Evolutionary conservation across 2,888 invertebrate species (phyloP), one percentile per base, ranked within the genome.

Genomic region (Noctua janthe): DNA sequence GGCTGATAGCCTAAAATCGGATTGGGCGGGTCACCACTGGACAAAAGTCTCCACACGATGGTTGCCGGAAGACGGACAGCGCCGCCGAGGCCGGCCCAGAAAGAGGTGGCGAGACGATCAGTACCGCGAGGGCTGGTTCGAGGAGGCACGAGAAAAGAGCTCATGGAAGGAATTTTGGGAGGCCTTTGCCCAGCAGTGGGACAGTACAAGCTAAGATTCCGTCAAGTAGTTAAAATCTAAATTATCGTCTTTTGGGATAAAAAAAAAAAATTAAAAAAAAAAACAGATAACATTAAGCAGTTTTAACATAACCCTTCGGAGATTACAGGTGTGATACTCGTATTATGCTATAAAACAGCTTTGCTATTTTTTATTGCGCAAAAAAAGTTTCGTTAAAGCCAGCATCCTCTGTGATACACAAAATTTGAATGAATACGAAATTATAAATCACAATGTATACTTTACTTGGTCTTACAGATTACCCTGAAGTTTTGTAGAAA

Each of bases 231-330:
- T 29, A 29, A n/a, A 59, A 59, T 29, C n/a, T n/a, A 13, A 29
- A 29, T n/a, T 5, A n/a, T 13, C n/a, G n/a, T 59, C 5, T 1
- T 13, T n/a, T 59, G 6, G 13, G n/a, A n/a, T n/a, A n/a, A n/a
- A n/a, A n/a, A n/a, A n/a, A n/a, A n/a, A n/a, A n/a, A n/a, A n/a
- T n/a, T n/a, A n/a, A n/a, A n/a, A n/a, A n/a, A n/a, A n/a, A n/a
- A n/a, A n/a, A n/a, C n/a, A n/a, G n/a, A 69, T 76, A 35, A 23
- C 23, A 20, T 73, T 49, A 51, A 73, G 69, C 23, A 69, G 69
- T 43, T 62, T 7, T 29, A 29, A 29, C 6, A 6, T 62, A n/a
- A n/a, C n/a, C 59, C n/a, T 29, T 59, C 56, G 3, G 54, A 1
- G 23, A 29, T 59, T 59, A 8, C 54, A 54, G n/a, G 59, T 1